Evolutionary conservation across 2,113 vertebrate genomes (phyloP), one percentile per base, ranked within the genome.

Genomic region (Nipponia nippon): DNA sequence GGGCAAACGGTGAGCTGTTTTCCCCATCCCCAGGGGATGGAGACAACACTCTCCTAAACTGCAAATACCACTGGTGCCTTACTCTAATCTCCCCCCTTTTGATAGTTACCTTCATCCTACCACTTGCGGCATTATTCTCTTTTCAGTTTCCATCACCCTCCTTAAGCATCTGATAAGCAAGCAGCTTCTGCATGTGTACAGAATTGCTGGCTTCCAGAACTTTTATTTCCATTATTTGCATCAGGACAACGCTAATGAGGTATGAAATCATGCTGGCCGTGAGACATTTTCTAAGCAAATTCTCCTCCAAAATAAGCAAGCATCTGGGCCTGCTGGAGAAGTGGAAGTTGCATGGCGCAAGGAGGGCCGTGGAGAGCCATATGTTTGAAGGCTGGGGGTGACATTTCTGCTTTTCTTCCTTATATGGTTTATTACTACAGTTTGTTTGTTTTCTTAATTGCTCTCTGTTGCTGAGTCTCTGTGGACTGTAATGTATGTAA

Each of bases 401-500:
- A 70, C 77, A 85, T 85, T 96, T 92, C 89, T 96, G 62, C 62
- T 90, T 89, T 93, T 93, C 67, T 84, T 91, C 92, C 90, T 89
- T 83, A 80, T 95, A 87, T 90, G 89, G 89, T 42, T 71, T 36
- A 67, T 96, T 81, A 58, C 83, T 92, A 58, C 59, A 65, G 82
- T 78, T 84, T 95, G 44, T 96, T 93, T 94, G 63, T 63, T 95
- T 95, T 95, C 83, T 90, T 95, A 92, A 93, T 96, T 93, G 91
- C 52, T 83, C 20, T 81, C 49, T 63, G 66, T 63, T 83, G 42
- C 65, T 50, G 44, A 83, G 58, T 87, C 93, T 95, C 81, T 70
- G 56, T 75, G 49, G 89, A 52, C 34, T 49, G 25, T 77, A 52
- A 75, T 30, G 26, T 61, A 55, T 58, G 59, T 87, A 85, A 89